A percentile compares a stretch with the other conserved stretches of the same genome.
Evolutionary conservation across 2,113 vertebrate genomes (phyloP).

Genomic region (Crocuta crocuta): DNA sequence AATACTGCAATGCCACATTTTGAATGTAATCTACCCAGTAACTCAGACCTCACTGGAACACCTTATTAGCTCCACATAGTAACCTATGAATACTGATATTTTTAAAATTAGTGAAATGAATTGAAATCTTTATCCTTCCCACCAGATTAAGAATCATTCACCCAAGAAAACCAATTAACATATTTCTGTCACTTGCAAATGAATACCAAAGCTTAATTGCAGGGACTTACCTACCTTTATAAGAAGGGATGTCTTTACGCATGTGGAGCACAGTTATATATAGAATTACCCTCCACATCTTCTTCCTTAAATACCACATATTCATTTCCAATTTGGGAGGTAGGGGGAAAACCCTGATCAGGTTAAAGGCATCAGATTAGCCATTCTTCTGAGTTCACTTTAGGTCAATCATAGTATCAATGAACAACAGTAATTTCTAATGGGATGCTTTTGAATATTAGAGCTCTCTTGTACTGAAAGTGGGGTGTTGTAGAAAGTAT

Average conservation of each 20-base stretch:
- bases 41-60: conserved; percentile 31
- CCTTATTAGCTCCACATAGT: conserved; percentile 64
- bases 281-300: not conserved
- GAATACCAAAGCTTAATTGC: conserved; percentile 66
- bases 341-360: conserved; percentile 17
- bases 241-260: not conserved
- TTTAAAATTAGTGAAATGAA: conserved; percentile 65
- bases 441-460: not conserved
- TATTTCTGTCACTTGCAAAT: conserved; percentile 78
- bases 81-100: conserved; percentile 65
- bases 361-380: not conserved
- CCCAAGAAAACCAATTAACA: conserved; percentile 75
- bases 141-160: conserved; percentile 71
- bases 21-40: conserved; percentile 51
- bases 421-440: not conserved
- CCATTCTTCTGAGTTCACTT: not conserved
- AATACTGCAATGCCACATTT: conserved; percentile 53
- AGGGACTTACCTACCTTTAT: conserved; percentile 39
- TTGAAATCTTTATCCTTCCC: conserved; percentile 76
- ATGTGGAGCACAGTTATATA: conserved; percentile 16
- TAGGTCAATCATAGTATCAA: not conserved
- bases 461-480: conserved; percentile 25
- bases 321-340: conserved; percentile 34
- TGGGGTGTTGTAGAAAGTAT: not conserved
- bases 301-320: conserved; percentile 30